A percentile compares a stretch with the other conserved stretches of the same genome.
phyloP scores from a whole-genome alignment of 2,797 vertebrate species.

The Geotrypetes seraphini region DNA sequence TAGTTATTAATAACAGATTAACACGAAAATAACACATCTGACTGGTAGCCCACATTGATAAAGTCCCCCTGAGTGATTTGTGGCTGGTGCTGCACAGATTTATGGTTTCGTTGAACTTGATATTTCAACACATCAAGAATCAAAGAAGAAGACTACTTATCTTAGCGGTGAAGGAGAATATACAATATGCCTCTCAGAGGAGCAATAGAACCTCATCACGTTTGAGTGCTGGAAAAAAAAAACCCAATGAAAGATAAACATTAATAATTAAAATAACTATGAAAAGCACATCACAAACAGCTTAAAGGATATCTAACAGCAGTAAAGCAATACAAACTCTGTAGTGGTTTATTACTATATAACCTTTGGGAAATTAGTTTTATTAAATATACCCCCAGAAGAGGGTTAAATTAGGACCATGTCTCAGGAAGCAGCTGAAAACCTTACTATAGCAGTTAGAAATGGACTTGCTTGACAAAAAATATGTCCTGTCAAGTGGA shows the following conservation, averaged over 20 bases:
- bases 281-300: neutral
- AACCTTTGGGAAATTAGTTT: neutral
- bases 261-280: neutral
- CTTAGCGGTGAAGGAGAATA: neutral
- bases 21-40: too few species aligned
- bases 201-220: neutral
- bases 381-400: neutral
- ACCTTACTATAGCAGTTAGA: slow-evolving; percentile 4
- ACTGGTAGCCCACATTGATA: too few species aligned
- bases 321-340: neutral
- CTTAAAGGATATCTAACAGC: neutral
- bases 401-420: slow-evolving; percentile 1
- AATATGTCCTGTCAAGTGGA: neutral
- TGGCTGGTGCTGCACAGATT: neutral
- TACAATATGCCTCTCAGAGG: neutral
- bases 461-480: neutral
- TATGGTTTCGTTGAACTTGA: neutral
- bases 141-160: neutral
- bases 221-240: neutral
- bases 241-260: neutral
- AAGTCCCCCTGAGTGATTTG: neutral
- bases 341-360: slow-evolving; percentile 1
- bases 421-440: neutral
- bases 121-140: neutral
- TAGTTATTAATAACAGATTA: too few species aligned